Percentiles rank a stretch among this genome's conserved stretches.
These are phyloP conservation scores for Leptestheria dahalacensis DNA, from an alignment of 1,140 invertebrate species.

Conservation along the genomic window DNA sequence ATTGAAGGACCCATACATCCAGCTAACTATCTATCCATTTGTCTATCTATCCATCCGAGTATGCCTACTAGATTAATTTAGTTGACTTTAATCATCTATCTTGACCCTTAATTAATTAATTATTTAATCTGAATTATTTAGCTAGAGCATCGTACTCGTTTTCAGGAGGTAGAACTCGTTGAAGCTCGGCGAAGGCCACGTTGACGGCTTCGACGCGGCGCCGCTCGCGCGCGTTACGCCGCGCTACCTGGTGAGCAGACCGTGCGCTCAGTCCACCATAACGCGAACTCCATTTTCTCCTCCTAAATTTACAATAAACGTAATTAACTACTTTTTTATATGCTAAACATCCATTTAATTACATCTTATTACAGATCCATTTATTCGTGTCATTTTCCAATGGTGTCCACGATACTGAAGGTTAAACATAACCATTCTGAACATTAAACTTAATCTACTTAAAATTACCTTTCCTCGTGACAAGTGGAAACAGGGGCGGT, in stretches of 20 bases:
- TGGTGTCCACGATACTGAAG: neutral
- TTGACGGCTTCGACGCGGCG: slow-evolving; percentile 8
- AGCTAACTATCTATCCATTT: too few relatives aligned
- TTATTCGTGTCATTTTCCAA: neutral
- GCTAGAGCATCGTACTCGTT: neutral
- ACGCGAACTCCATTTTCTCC: neutral
- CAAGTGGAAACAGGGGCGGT: too few relatives aligned
- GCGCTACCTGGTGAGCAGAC: slow-evolving; percentile 1
- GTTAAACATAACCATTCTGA: neutral
- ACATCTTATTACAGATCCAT: neutral
- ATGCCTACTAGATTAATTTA: too few relatives aligned
- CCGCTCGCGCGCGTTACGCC: slow-evolving; percentile 6
- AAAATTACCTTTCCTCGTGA: too few relatives aligned
- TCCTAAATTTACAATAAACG: neutral
- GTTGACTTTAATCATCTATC: too few relatives aligned
- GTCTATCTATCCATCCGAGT: too few relatives aligned
- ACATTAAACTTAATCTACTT: neutral
- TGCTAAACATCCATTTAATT: neutral
- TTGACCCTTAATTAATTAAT: too few relatives aligned
- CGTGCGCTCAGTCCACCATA: neutral
- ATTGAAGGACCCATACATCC: too few relatives aligned
- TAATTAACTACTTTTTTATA: neutral
- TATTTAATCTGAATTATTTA: too few relatives aligned
- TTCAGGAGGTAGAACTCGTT: neutral
- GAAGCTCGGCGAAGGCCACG: slow-evolving; percentile 2